Conservation (phyloP, 2,797 vertebrate species). For the Staurois parvus region DNA sequence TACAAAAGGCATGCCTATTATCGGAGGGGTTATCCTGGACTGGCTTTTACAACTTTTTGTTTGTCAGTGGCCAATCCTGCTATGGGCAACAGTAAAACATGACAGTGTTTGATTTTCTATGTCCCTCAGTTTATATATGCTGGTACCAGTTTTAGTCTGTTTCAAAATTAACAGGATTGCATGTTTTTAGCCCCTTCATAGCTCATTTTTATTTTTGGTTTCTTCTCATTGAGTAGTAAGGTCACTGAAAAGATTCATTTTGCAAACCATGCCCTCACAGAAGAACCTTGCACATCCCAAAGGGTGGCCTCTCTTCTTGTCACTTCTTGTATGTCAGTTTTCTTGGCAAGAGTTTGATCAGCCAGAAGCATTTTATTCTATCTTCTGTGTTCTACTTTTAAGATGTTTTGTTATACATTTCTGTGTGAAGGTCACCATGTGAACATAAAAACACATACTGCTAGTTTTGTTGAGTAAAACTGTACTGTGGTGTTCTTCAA, state of each 20-base stretch:
- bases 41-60: no score
- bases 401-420: conserved; percentile 59
- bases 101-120: no score
- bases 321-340: conserved; percentile 62
- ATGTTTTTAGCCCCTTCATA: conserved; percentile 19
- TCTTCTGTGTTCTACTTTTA: conserved; percentile 36
- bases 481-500: no score
- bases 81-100: no score
- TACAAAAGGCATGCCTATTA: no score
- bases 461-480: not conserved
- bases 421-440: conserved; percentile 21
- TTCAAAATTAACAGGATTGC: not conserved
- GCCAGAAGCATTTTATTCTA: conserved; percentile 58
- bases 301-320: conserved; percentile 59
- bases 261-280: conserved; percentile 47
- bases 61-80: no score
- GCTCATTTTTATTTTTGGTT: conserved; percentile 24
- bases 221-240: conserved; percentile 29
- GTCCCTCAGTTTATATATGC: no score
- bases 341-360: conserved; percentile 55
- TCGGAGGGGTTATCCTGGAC: no score
- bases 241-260: conserved; percentile 47
- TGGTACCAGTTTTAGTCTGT: not conserved
- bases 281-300: conserved; percentile 44
- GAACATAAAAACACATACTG: not conserved